Conservation (phyloP, 2,113 vertebrate species). For the Muscicapa adusta region DNA sequence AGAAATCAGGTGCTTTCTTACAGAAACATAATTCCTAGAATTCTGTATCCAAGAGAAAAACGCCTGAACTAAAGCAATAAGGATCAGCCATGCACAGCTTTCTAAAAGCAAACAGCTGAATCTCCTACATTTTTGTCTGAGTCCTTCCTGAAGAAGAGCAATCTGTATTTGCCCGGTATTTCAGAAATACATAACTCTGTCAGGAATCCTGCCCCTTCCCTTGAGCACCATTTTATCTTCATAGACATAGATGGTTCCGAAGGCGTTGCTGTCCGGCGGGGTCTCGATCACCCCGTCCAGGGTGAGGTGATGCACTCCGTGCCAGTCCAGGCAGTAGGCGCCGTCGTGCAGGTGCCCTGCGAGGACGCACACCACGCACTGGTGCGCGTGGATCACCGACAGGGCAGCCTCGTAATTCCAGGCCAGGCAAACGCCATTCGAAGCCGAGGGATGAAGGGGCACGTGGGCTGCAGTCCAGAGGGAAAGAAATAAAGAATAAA, state of each 20-base stretch:
- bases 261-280: constrained; percentile 80
- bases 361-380: constrained; percentile 85
- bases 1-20: background rate
- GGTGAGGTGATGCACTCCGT: constrained; percentile 86
- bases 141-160: background rate
- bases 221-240: constrained; percentile 86
- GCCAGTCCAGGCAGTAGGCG: constrained; percentile 77
- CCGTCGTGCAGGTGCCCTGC: constrained; percentile 89
- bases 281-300: constrained; percentile 90
- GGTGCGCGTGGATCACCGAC: constrained; percentile 76
- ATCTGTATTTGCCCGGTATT: background rate
- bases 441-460: constrained; percentile 82
- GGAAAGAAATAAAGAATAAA: background rate
- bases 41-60: background rate
- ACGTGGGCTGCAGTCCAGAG: constrained; percentile 80
- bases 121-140: accelerated
- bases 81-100: background rate
- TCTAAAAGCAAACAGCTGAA: background rate
- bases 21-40: background rate
- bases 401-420: constrained; percentile 88
- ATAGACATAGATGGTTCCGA: constrained; percentile 83
- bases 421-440: constrained; percentile 77
- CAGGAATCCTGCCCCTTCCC: constrained; percentile 80
- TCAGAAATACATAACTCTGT: constrained; percentile 76
- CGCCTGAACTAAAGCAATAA: background rate